Percentiles rank a stretch among this genome's conserved stretches.
Conservation (phyloP, 2,888 invertebrate genomes). For the Tribolium freemani region DNA sequence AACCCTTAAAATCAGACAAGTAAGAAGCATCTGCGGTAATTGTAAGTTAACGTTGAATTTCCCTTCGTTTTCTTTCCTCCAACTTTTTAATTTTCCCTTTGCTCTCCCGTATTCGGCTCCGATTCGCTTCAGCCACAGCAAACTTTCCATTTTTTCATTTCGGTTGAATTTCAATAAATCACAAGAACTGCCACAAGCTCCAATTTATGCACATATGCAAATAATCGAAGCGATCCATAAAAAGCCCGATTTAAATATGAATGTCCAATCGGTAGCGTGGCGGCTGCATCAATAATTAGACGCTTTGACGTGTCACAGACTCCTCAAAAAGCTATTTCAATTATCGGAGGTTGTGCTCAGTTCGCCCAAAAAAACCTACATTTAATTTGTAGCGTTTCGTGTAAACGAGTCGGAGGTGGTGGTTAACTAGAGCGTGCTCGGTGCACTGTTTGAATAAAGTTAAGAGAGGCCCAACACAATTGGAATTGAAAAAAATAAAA, state of each 20-base stretch:
- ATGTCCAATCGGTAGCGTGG: conserved; percentile 11
- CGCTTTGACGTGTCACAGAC: neutral
- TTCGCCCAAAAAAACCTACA: neutral
- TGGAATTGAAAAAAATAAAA: conserved; percentile 21
- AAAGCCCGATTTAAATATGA: conserved; percentile 24
- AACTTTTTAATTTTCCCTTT: no score
- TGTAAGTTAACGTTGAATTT: no score
- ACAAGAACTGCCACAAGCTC: neutral
- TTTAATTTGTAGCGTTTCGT: no score
- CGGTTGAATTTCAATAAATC: neutral
- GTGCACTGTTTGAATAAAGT: conserved; percentile 30
- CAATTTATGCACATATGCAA: conserved; percentile 21
- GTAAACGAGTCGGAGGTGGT: conserved; percentile 6
- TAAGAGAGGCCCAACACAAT: conserved; percentile 20
- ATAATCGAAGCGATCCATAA: neutral
- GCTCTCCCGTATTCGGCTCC: no score
- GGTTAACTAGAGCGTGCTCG: conserved; percentile 24
- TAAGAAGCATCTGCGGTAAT: no score
- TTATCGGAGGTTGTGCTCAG: neutral
- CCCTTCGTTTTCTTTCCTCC: no score
- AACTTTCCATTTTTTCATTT: neutral
- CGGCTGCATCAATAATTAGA: neutral
- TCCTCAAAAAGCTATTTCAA: conserved; percentile 3
- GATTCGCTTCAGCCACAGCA: neutral
- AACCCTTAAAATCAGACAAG: no score